Conservation (phyloP, 1,140 invertebrate species). For the Chrysoperla carnea region DNA sequence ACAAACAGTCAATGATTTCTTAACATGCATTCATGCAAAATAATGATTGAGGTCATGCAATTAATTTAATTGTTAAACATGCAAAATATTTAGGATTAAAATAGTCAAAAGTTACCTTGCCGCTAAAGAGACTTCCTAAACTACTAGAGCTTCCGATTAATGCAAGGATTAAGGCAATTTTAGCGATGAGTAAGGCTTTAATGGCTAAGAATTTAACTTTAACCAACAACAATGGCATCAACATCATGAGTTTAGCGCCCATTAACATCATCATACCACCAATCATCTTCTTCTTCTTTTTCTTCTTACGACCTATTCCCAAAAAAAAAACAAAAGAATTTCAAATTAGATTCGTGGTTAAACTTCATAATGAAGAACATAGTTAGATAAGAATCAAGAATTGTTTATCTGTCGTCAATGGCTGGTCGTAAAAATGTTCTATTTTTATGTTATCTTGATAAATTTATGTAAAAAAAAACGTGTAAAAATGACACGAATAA, state of each 20-base stretch:
- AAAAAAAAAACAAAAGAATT: neutral
- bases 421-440: too few relatives aligned
- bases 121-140: constrained; percentile 21
- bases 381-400: neutral
- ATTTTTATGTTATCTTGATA: too few relatives aligned
- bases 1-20: neutral
- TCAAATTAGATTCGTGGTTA: too few relatives aligned
- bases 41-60: neutral
- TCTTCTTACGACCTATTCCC: constrained; percentile 35
- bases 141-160: constrained; percentile 39
- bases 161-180: constrained; percentile 52
- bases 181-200: constrained; percentile 56
- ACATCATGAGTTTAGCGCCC: constrained; percentile 46
- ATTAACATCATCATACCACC: constrained; percentile 41
- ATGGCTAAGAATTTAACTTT: constrained; percentile 48
- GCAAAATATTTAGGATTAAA: neutral
- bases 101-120: constrained; percentile 12
- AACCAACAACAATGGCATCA: constrained; percentile 46
- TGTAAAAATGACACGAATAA: too few relatives aligned
- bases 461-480: too few relatives aligned
- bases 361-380: too few relatives aligned
- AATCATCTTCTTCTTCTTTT: constrained; percentile 52
- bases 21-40: neutral
- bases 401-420: too few relatives aligned
- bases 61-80: neutral